These are phyloP conservation scores for Eupithecia exiguata DNA, from an alignment of 2,888 invertebrate genomes.

Conservation along the genomic window DNA sequence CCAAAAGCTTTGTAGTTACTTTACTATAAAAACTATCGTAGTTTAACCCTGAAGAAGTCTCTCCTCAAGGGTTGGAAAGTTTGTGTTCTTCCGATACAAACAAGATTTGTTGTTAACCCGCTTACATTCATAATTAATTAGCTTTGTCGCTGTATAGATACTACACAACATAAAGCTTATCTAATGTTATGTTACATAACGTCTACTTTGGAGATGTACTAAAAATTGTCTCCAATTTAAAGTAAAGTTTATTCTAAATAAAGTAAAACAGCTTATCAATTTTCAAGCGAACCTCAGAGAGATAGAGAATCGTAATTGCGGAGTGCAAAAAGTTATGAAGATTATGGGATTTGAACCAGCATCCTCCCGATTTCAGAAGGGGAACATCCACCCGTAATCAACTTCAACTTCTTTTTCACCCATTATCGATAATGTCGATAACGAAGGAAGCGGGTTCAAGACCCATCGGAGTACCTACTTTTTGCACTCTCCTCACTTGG, in stretches of 20 bases:
- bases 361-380: neutral
- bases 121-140: neutral
- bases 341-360: neutral
- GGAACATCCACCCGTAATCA: neutral
- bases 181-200: too few species aligned
- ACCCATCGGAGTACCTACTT: neutral
- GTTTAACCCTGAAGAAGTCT: neutral
- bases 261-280: neutral
- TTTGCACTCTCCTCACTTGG: neutral
- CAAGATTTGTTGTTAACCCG: neutral
- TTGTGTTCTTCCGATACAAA: neutral
- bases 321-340: neutral
- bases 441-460: neutral
- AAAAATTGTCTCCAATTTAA: too few species aligned
- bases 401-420: too few species aligned
- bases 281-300: neutral
- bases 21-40: neutral
- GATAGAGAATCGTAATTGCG: neutral
- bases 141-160: neutral
- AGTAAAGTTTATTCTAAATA: too few species aligned
- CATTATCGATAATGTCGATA: neutral
- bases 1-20: neutral
- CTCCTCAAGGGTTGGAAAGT: neutral
- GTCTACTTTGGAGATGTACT: too few species aligned
- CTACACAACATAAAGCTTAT: too few species aligned